Conservation (phyloP, 2,113 vertebrate species). For the Collichthys lucidus region DNA sequence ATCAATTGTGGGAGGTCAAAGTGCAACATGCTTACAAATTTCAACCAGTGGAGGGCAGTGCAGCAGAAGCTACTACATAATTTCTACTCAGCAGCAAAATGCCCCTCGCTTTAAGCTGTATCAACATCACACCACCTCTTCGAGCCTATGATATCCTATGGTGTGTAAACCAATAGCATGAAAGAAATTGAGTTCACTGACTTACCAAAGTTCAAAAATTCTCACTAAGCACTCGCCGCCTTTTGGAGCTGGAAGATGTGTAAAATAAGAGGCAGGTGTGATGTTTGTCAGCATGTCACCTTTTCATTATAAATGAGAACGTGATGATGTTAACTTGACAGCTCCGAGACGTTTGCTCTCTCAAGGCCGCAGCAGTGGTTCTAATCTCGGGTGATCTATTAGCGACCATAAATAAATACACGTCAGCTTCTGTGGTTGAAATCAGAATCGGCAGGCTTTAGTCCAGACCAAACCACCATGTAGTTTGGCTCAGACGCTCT, state of each 20-base stretch:
- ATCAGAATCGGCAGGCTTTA: slow-evolving; percentile 5
- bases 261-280: slow-evolving; percentile 27
- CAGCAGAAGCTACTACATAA: background rate
- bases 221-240: background rate
- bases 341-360: slow-evolving; percentile 13
- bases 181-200: background rate
- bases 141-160: background rate
- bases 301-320: slow-evolving; percentile 33
- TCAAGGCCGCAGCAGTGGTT: background rate
- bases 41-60: slow-evolving; percentile 13
- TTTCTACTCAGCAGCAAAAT: slow-evolving; percentile 10
- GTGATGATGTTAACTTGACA: slow-evolving; percentile 26
- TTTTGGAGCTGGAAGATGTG: background rate
- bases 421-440: slow-evolving; percentile 14
- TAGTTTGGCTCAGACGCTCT: slow-evolving; percentile 21
- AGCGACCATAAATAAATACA: slow-evolving; percentile 15
- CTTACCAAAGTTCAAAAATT: background rate
- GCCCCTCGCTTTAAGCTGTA: background rate
- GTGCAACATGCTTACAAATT: background rate
- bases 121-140: background rate
- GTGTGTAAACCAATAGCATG: background rate
- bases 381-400: slow-evolving; percentile 2
- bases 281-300: slow-evolving; percentile 35
- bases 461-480: slow-evolving; percentile 37
- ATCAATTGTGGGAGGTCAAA: background rate